phyloP scores from a whole-genome alignment of 2,113 vertebrate genomes.

The Nothobranchius furzeri region DNA sequence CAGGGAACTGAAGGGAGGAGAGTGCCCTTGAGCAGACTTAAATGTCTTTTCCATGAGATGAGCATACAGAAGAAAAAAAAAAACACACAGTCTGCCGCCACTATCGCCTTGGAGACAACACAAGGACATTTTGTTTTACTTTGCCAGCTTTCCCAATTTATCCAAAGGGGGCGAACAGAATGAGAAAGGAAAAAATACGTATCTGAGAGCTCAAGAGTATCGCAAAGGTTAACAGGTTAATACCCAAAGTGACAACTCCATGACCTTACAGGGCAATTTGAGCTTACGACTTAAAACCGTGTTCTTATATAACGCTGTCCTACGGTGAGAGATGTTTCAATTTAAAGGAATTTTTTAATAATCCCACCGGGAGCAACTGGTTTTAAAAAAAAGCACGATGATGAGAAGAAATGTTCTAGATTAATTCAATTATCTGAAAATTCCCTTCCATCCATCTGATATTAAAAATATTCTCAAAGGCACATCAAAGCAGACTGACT shows the following conservation, averaged over 20 bases:
- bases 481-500: slow-evolving; percentile 25
- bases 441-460: slow-evolving; percentile 12
- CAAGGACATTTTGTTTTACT: slow-evolving; percentile 76
- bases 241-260: slow-evolving; percentile 15
- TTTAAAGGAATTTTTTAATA: background rate
- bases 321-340: background rate
- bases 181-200: background rate
- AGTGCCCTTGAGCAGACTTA: slow-evolving; percentile 68
- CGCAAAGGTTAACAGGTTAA: slow-evolving; percentile 36
- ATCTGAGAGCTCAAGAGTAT: slow-evolving; percentile 22
- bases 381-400: background rate
- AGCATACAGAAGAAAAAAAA: slow-evolving; percentile 14
- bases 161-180: slow-evolving; percentile 50
- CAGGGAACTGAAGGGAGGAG: slow-evolving; percentile 17
- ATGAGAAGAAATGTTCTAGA: background rate
- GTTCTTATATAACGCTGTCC: background rate
- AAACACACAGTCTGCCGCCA: slow-evolving; percentile 40
- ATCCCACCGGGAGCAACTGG: background rate
- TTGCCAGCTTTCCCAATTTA: slow-evolving; percentile 49
- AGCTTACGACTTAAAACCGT: slow-evolving; percentile 16
- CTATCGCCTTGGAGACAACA: slow-evolving; percentile 63
- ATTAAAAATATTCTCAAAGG: slow-evolving; percentile 26
- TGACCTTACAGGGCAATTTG: slow-evolving; percentile 38
- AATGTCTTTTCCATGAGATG: slow-evolving; percentile 61
- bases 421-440: background rate